Percentiles rank a stretch among this genome's conserved stretches.
These are phyloP conservation scores for Hypothenemus hampei DNA, from an alignment of 1,140 invertebrate species.

Conservation along the genomic window DNA sequence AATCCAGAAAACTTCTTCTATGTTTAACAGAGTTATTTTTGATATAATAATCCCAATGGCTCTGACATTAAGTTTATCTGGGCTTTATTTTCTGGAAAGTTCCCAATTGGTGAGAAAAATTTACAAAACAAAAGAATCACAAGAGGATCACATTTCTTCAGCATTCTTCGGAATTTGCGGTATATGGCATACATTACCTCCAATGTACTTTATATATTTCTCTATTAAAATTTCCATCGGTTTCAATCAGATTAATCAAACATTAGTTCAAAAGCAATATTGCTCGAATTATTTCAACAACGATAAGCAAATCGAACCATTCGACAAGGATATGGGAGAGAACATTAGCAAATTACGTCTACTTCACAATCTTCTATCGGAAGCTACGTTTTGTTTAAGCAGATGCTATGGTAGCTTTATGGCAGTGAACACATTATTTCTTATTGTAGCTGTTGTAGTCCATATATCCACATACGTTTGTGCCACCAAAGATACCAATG, in stretches of 20 bases:
- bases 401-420: constrained; percentile 27
- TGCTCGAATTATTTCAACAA: neutral
- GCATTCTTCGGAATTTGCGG: constrained; percentile 20
- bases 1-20: neutral
- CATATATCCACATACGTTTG: constrained; percentile 7
- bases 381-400: constrained; percentile 24
- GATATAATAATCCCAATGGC: neutral
- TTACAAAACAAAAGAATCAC: neutral
- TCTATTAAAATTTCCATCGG: constrained; percentile 19
- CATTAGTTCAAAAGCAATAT: constrained; percentile 8
- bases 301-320: neutral
- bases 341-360: constrained; percentile 18
- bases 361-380: constrained; percentile 26
- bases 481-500: neutral
- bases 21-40: neutral
- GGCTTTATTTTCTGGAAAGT: neutral
- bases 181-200: constrained; percentile 25
- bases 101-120: constrained; percentile 4
- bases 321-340: constrained; percentile 7
- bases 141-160: neutral
- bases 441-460: constrained; percentile 13
- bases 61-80: neutral
- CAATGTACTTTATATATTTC: constrained; percentile 27
- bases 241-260: constrained; percentile 28
- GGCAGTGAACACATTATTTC: constrained; percentile 26